These are phyloP conservation scores for Zosterops hypoxanthus DNA, from an alignment of 2,113 vertebrate species.

Conservation along the genomic window DNA sequence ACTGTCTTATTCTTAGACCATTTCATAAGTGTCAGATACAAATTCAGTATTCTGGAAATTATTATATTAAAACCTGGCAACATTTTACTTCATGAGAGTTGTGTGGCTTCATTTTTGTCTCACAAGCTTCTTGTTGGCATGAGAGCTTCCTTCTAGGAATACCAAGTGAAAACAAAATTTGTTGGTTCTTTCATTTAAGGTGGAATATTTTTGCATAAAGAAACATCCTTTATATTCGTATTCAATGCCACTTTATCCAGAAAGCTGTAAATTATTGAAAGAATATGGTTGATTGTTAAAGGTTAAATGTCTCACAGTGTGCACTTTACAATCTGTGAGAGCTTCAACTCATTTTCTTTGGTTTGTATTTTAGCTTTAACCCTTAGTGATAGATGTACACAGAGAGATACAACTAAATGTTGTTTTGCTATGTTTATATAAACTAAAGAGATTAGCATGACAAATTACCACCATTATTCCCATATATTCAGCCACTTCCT, in stretches of 20 bases:
- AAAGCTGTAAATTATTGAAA: background rate
- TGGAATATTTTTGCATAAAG: background rate
- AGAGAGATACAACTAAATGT: background rate
- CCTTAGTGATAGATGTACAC: background rate
- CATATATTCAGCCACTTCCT: background rate
- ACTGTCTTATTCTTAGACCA: background rate
- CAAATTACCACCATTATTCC: background rate
- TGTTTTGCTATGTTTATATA: background rate
- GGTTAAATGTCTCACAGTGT: background rate
- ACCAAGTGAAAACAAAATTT: background rate
- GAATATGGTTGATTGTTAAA: background rate
- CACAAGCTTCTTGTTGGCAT: background rate
- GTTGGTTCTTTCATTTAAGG: background rate
- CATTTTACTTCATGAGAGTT: background rate
- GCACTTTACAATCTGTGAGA: background rate
- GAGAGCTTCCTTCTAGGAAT: background rate
- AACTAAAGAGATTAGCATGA: background rate
- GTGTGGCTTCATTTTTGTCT: background rate
- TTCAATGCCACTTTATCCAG: background rate
- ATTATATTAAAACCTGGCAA: background rate
- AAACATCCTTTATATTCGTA: background rate
- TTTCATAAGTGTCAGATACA: background rate
- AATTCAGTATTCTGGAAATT: background rate
- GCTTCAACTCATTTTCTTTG: background rate
- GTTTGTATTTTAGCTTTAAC: background rate